phyloP scores from a whole-genome alignment of 2,888 invertebrate species.

The Calephelis perditalis region DNA sequence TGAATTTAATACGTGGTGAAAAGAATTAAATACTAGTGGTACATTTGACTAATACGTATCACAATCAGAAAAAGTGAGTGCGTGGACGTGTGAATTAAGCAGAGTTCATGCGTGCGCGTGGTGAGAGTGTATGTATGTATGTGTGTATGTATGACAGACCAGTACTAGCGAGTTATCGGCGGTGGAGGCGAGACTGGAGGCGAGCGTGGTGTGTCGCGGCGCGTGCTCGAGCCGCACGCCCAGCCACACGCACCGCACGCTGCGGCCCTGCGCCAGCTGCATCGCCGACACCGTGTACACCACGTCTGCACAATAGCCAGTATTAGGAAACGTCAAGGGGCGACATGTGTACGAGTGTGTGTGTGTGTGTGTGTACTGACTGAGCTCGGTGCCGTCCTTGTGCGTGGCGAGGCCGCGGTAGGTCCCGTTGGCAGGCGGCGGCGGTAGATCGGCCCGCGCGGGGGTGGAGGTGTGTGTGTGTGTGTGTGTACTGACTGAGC shows the following conservation, averaged over 20 bases:
- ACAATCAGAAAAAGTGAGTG: no score
- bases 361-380: constrained; percentile 39
- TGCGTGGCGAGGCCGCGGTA: constrained; percentile 62
- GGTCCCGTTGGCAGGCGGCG: constrained; percentile 52
- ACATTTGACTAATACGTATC: no score
- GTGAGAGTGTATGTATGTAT: background rate
- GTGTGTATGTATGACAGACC: constrained; percentile 33
- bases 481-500: constrained; percentile 48
- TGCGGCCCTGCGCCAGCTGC: constrained; percentile 64
- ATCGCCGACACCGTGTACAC: constrained; percentile 76
- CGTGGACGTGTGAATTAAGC: no score
- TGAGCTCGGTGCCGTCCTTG: constrained; percentile 65
- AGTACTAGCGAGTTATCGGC: constrained; percentile 66
- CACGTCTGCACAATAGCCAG: constrained; percentile 44
- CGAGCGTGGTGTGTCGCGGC: constrained; percentile 55
- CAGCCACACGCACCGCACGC: constrained; percentile 80
- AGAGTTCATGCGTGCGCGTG: no score
- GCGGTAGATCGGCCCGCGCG: constrained; percentile 31
- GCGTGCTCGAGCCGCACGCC: constrained; percentile 62
- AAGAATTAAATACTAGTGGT: no score
- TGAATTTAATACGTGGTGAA: no score
- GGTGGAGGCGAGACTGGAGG: constrained; percentile 67
- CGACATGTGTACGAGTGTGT: no score
- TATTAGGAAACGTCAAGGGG: background rate
- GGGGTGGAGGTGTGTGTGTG: constrained; percentile 57